Conservation (phyloP, 2,888 invertebrate genomes). For the Clusia tigrina region DNA sequence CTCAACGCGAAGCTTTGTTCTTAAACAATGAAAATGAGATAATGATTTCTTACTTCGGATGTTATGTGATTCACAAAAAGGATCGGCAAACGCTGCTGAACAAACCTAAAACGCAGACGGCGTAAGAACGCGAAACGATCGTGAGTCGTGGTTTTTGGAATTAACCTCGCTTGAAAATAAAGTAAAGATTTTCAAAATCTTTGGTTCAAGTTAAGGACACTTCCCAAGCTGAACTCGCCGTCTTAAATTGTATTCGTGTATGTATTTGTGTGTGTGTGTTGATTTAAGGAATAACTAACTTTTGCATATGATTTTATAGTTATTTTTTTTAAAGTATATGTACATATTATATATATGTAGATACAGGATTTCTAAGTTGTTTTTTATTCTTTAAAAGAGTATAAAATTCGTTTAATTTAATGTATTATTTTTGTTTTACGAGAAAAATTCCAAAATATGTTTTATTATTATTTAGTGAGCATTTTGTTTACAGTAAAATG, state of each 20-base stretch:
- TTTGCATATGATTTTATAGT: neutral
- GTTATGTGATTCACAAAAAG: no score
- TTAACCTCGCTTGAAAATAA: no score
- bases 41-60: no score
- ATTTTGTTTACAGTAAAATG: slow-evolving; percentile 26
- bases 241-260: neutral
- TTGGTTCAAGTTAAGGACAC: no score
- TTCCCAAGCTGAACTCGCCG: no score
- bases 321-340: neutral
- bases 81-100: no score
- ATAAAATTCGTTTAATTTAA: slow-evolving; percentile 37
- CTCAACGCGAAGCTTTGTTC: no score
- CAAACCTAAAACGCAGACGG: no score
- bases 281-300: slow-evolving; percentile 19
- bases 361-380: slow-evolving; percentile 19
- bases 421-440: slow-evolving; percentile 37
- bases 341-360: neutral
- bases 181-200: no score
- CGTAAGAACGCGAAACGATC: no score
- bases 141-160: no score
- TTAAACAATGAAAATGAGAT: no score
- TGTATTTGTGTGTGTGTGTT: slow-evolving; percentile 12
- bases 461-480: slow-evolving; percentile 27
- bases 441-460: slow-evolving; percentile 32
- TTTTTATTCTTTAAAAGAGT: slow-evolving; percentile 20